Evolutionary conservation across 2,888 invertebrate genomes (phyloP), one percentile per base, ranked within the genome.

Genomic region (Scaptomyza cyrtandrae): DNA sequence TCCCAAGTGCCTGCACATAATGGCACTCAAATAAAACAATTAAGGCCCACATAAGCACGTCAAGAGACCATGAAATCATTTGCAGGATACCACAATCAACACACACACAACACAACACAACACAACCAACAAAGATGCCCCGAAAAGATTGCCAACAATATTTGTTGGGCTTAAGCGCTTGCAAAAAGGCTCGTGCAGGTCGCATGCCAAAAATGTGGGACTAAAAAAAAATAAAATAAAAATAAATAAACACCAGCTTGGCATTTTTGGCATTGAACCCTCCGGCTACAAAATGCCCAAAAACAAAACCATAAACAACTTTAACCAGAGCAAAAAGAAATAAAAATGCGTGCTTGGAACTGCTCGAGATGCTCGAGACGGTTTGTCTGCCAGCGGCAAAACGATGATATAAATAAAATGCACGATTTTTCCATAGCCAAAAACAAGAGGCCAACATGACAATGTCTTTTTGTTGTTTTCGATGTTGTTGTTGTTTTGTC

Each of bases 221-320:
- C 7, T 4, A n/a, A 49, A 68, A 71, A 57, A 58, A 43, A 33
- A 41, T 11, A 43, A 49, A 39, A n/a, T n/a, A 44, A 37, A 53
- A 41, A 14, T 24, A 64, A 62, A 65, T 66, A 78, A 75, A 68
- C 64, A 66, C 68, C 72, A 81, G 73, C 72, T 77, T 74, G 72
- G 80, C 79, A 88, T 80, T 71, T 78, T 89, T 88, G 90, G 86
- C 90, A 89, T 88, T 89, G 89, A 86, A 81, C 89, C 84, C 86
- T 77, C 67, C 67, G 88, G 85, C 80, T 57, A 74, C 41, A 35
- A 71, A 68, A 71, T 57, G 52, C 52, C 66, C 59, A 55, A 61
- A 61, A 70, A 35, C 27, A 45, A 37, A 48, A 48, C 66, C 56
- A 53, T 59, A 61, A 70, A 35, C 27, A 45, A 37, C 2, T n/a